Percentiles rank a stretch among this genome's conserved stretches.
phyloP scores from a whole-genome alignment of 2,113 vertebrate species.

The Dascyllus trimaculatus region DNA sequence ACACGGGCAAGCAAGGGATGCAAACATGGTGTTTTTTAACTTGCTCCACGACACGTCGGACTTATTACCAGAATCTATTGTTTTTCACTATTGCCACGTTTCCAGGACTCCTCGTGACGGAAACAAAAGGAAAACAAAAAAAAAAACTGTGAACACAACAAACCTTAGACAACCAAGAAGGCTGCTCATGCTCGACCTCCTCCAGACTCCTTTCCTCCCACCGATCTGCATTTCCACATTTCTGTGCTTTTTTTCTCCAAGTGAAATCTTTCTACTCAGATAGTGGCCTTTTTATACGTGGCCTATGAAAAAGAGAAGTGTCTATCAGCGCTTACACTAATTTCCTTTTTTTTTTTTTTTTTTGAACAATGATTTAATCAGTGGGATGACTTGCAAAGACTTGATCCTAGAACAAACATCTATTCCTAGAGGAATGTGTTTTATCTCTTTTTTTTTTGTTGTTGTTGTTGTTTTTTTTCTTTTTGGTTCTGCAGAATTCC shows the following conservation, averaged over 20 bases:
- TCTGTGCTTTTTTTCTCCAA: constrained; percentile 57
- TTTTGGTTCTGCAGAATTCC: constrained; percentile 82
- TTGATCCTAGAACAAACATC: constrained; percentile 82
- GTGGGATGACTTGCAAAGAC: constrained; percentile 71
- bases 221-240: constrained; percentile 71
- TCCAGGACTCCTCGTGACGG: constrained; percentile 81
- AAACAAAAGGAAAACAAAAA: constrained; percentile 58
- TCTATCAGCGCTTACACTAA: constrained; percentile 67
- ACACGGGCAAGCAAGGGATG: constrained; percentile 79
- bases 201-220: constrained; percentile 52
- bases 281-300: constrained; percentile 84
- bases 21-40: constrained; percentile 63
- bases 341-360: constrained; percentile 73
- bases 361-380: constrained; percentile 75
- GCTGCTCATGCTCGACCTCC: constrained; percentile 79
- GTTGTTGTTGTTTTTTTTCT: constrained; percentile 24
- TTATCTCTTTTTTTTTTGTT: constrained; percentile 5
- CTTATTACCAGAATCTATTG: constrained; percentile 58
- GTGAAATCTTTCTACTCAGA: constrained; percentile 79
- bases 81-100: constrained; percentile 81
- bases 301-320: constrained; percentile 82
- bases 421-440: constrained; percentile 71
- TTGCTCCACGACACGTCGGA: constrained; percentile 70
- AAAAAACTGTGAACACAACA: constrained; percentile 89
- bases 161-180: constrained; percentile 82